phyloP scores from a whole-genome alignment of 2,888 invertebrate species.

The Heliconius hortense region DNA sequence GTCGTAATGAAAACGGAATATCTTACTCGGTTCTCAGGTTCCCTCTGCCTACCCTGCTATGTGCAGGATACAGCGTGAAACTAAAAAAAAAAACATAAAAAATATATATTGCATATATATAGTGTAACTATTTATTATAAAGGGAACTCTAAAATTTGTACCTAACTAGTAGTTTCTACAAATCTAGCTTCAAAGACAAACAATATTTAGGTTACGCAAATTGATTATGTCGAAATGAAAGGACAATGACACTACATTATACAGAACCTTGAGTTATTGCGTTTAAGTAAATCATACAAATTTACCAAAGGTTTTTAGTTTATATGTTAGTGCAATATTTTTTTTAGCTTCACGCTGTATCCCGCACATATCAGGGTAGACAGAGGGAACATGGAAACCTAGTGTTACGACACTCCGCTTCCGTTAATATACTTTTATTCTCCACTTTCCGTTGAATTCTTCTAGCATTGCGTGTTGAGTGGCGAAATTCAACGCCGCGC shows the following conservation, averaged over 20 bases:
- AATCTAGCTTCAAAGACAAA: neutral
- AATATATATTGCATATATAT: too few relatives aligned
- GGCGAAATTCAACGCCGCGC: too few relatives aligned
- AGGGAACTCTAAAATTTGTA: conserved; percentile 1
- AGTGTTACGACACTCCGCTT: too few relatives aligned
- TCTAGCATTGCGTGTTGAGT: too few relatives aligned
- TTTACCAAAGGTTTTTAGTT: neutral
- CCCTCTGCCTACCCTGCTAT: neutral
- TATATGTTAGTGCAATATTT: neutral
- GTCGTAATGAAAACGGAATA: too few relatives aligned
- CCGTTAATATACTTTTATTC: too few relatives aligned
- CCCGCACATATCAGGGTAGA: too few relatives aligned
- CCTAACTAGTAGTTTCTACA: conserved; percentile 5
- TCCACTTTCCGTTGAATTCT: too few relatives aligned
- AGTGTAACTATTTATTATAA: neutral
- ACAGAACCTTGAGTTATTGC: conserved; percentile 1
- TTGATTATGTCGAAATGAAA: conserved; percentile 11
- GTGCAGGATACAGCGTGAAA: neutral
- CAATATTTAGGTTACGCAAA: conserved; percentile 16
- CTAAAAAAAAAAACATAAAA: neutral
- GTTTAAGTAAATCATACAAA: conserved; percentile 2
- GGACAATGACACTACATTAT: conserved; percentile 18
- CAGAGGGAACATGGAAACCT: too few relatives aligned
- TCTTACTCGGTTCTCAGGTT: neutral
- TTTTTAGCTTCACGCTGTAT: neutral